These are phyloP conservation scores for Lasioglossum figueresi DNA, from an alignment of 2,888 invertebrate species.

Conservation along the genomic window DNA sequence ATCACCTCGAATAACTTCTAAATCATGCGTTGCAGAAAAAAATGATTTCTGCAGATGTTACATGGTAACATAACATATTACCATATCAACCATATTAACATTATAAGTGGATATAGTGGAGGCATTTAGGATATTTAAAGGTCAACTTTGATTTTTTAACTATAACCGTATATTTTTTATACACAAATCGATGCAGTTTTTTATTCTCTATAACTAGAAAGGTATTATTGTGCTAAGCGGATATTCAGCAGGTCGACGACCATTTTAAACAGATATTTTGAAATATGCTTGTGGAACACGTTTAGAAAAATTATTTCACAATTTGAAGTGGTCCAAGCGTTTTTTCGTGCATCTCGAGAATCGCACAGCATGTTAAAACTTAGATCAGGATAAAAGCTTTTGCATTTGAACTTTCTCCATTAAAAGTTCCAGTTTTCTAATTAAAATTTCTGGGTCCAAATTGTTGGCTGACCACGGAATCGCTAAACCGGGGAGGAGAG, in stretches of 20 bases:
- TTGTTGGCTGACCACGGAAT: neutral
- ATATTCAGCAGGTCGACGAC: neutral
- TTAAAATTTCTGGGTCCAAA: neutral
- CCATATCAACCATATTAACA: no score
- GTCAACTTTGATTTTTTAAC: no score
- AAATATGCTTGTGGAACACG: neutral
- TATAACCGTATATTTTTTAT: no score
- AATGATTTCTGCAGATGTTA: neutral
- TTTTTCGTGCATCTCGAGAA: neutral
- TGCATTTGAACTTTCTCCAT: neutral
- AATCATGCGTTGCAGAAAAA: neutral
- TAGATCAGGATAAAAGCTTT: neutral
- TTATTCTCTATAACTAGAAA: no score
- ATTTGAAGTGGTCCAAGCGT: neutral
- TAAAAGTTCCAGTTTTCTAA: neutral
- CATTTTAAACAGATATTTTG: neutral
- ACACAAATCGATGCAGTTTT: no score
- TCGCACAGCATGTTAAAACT: neutral
- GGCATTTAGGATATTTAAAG: no score
- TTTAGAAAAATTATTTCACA: neutral
- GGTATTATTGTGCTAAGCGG: neutral
- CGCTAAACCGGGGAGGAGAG: neutral
- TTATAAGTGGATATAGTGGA: no score
- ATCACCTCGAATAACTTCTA: no score
- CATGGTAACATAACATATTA: no score